Evolutionary conservation across 2,113 vertebrate species (phyloP).

Genomic region (Pycnonotus jocosus): DNA sequence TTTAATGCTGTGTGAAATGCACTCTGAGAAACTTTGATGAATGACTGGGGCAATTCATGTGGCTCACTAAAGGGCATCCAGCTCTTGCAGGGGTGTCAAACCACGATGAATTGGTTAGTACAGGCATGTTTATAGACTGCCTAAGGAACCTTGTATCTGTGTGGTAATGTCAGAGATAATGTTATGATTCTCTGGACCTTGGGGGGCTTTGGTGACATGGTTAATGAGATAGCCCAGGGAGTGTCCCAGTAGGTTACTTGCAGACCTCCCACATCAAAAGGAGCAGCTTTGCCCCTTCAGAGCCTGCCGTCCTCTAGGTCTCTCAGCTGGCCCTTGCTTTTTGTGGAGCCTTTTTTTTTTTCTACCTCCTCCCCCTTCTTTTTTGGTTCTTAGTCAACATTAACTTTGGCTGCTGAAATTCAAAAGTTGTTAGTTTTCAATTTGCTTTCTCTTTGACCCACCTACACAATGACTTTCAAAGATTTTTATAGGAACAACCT

Average conservation of each 20-base stretch:
- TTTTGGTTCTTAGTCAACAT: constrained; percentile 69
- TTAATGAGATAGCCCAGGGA: constrained; percentile 94
- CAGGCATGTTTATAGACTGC: constrained; percentile 91
- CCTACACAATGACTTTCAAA: constrained; percentile 54
- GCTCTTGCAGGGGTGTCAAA: constrained; percentile 83
- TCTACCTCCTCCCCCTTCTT: neutral
- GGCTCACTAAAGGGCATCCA: constrained; percentile 80
- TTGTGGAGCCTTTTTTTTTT: neutral
- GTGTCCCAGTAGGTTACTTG: constrained; percentile 82
- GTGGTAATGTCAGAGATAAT: constrained; percentile 95
- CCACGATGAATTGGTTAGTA: constrained; percentile 83
- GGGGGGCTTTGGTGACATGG: constrained; percentile 96
- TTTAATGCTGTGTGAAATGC: constrained; percentile 85
- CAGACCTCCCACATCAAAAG: constrained; percentile 99
- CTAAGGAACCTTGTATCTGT: constrained; percentile 86
- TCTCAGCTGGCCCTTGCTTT: constrained; percentile 71
- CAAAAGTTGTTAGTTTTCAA: constrained; percentile 72
- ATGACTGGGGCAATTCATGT: constrained; percentile 84
- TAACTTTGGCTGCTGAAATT: constrained; percentile 69
- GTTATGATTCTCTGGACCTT: constrained; percentile 91
- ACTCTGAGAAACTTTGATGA: constrained; percentile 85
- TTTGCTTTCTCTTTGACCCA: constrained; percentile 70
- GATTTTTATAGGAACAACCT: constrained; percentile 1
- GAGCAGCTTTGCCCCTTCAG: constrained; percentile 70
- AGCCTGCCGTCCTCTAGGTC: constrained; percentile 65